These are phyloP conservation scores for Agrypnia vestita DNA, from an alignment of 1,140 invertebrate species.

Conservation along the genomic window DNA sequence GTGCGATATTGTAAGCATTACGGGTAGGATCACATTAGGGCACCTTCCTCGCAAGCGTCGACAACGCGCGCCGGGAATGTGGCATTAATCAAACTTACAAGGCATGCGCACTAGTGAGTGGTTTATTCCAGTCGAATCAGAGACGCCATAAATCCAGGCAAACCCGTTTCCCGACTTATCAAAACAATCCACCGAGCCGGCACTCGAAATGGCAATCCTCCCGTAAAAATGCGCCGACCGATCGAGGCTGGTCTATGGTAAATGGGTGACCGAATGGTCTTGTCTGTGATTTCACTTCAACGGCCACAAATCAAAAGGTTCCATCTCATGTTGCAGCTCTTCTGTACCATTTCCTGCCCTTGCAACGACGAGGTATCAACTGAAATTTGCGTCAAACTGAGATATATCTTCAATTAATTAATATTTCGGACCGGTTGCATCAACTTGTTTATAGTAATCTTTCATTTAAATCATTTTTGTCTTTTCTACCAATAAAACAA, in stretches of 20 bases:
- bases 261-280: too few relatives aligned
- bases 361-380: too few relatives aligned
- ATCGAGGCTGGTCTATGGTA: not conserved
- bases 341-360: too few relatives aligned
- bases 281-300: too few relatives aligned
- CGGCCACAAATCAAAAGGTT: too few relatives aligned
- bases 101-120: conserved; percentile 67
- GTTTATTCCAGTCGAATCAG: conserved; percentile 74
- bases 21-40: conserved; percentile 2
- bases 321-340: too few relatives aligned
- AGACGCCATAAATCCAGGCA: conserved; percentile 70
- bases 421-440: too few relatives aligned
- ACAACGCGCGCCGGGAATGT: conserved; percentile 52
- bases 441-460: too few relatives aligned
- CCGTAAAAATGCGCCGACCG: conserved; percentile 13
- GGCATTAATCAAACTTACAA: conserved; percentile 71
- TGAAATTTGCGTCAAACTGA: too few relatives aligned
- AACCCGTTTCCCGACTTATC: conserved; percentile 73
- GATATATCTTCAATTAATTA: too few relatives aligned
- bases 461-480: too few relatives aligned
- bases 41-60: conserved; percentile 15
- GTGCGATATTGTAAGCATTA: not conserved
- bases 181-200: conserved; percentile 69
- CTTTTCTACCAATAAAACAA: too few relatives aligned
- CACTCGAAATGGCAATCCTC: conserved; percentile 22